Conservation (phyloP, 1,140 invertebrate genomes). For the Mamestra configurata region DNA sequence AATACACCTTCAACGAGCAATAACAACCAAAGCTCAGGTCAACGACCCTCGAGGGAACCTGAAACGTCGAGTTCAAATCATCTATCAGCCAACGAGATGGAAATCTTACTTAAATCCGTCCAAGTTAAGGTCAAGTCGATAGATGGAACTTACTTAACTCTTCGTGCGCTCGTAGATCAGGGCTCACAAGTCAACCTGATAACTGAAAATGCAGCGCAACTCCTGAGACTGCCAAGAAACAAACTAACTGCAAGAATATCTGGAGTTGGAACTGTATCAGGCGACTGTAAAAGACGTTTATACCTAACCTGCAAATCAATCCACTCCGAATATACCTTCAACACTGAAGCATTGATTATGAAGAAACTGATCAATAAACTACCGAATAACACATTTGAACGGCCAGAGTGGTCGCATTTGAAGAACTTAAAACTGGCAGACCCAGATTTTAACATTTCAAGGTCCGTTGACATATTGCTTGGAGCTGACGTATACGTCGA, state of each 20-base stretch:
- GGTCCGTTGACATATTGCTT: slow-evolving; percentile 43
- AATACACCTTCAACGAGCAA: slow-evolving; percentile 14
- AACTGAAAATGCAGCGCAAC: slow-evolving; percentile 57
- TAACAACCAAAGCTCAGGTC: neutral
- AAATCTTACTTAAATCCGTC: neutral
- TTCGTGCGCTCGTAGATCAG: slow-evolving; percentile 57
- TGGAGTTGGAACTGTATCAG: slow-evolving; percentile 47
- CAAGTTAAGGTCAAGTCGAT: slow-evolving; percentile 19
- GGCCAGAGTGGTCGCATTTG: slow-evolving; percentile 13
- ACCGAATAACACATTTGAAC: neutral
- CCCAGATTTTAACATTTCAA: slow-evolving; percentile 49
- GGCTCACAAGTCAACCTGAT: slow-evolving; percentile 56
- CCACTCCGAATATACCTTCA: slow-evolving; percentile 46
- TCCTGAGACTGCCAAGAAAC: slow-evolving; percentile 48
- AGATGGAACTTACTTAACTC: slow-evolving; percentile 51
- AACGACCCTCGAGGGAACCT: neutral
- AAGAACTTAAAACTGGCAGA: slow-evolving; percentile 48
- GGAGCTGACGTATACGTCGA: slow-evolving; percentile 49
- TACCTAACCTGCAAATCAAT: slow-evolving; percentile 53
- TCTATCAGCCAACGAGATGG: neutral
- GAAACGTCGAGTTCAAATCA: neutral
- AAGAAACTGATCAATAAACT: slow-evolving; percentile 55
- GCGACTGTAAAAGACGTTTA: slow-evolving; percentile 50
- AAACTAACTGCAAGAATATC: slow-evolving; percentile 45
- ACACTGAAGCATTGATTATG: slow-evolving; percentile 52